Evolutionary conservation across 1,140 invertebrate species (phyloP).

Genomic region (Wasmannia auropunctata): DNA sequence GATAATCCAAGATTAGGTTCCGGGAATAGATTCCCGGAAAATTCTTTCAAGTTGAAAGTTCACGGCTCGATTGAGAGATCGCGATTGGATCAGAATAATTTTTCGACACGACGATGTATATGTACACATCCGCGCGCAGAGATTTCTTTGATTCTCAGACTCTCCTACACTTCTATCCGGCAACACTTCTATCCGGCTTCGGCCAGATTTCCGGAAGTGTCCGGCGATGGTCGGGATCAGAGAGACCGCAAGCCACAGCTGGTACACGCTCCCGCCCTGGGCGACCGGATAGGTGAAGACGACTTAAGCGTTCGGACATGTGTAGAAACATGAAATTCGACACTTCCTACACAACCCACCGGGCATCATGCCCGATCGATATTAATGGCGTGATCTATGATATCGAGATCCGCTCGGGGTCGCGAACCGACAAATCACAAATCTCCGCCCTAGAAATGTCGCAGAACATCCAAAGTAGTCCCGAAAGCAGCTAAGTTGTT

Average conservation of each 20-base stretch:
- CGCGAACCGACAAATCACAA: not conserved
- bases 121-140: not conserved
- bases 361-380: slow-evolving; percentile 53
- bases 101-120: not conserved
- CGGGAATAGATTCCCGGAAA: not conserved
- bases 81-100: not conserved
- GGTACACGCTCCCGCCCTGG: slow-evolving; percentile 45
- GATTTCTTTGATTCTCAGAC: not conserved
- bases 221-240: slow-evolving; percentile 55
- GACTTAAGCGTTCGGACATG: slow-evolving; percentile 77
- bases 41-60: not conserved
- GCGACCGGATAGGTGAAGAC: slow-evolving; percentile 64
- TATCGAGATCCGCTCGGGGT: not conserved
- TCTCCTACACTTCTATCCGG: not conserved
- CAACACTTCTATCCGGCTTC: slow-evolving; percentile 22
- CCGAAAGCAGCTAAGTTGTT: not conserved
- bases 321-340: slow-evolving; percentile 82
- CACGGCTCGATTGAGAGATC: not conserved
- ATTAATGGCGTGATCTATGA: slow-evolving; percentile 72
- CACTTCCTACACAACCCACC: slow-evolving; percentile 68
- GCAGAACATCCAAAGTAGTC: not conserved
- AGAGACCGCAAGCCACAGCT: slow-evolving; percentile 65
- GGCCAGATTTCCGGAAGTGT: slow-evolving; percentile 48
- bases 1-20: not conserved
- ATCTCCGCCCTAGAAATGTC: not conserved